Percentiles rank a stretch among this genome's conserved stretches.
Conservation (phyloP, 2,113 vertebrate genomes). For the Excalfactoria chinensis region DNA sequence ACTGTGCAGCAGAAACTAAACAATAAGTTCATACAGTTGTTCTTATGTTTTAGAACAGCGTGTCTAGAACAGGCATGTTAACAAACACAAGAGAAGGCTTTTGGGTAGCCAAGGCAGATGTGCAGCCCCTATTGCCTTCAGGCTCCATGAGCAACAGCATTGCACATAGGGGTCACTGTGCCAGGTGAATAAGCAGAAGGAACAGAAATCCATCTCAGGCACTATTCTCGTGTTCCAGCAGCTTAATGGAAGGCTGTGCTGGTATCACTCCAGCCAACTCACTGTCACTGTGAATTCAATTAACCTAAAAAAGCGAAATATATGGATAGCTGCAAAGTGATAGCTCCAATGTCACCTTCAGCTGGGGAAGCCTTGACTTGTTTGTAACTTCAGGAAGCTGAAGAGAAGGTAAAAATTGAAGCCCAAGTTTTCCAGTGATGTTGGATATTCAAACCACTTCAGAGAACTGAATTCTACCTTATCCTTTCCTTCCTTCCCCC, state of each 20-base stretch:
- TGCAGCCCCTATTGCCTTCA: background rate
- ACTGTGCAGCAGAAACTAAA: background rate
- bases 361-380: background rate
- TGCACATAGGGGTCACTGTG: background rate
- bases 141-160: background rate
- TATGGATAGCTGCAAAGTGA: background rate
- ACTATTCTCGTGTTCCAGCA: background rate
- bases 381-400: background rate
- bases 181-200: background rate
- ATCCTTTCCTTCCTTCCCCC: too few relatives aligned
- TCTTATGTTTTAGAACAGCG: background rate
- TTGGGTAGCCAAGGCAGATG: background rate
- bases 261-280: background rate
- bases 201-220: background rate
- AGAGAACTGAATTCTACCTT: background rate
- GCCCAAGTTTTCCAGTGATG: background rate
- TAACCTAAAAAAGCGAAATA: constrained; percentile 8
- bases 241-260: background rate
- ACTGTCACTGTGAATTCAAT: background rate
- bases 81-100: background rate
- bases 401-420: constrained; percentile 3
- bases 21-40: background rate
- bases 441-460: background rate
- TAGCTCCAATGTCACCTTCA: constrained; percentile 37
- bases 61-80: background rate